phyloP scores from a whole-genome alignment of 2,888 invertebrate genomes.

The Caenorhabditis sulstoni region DNA sequence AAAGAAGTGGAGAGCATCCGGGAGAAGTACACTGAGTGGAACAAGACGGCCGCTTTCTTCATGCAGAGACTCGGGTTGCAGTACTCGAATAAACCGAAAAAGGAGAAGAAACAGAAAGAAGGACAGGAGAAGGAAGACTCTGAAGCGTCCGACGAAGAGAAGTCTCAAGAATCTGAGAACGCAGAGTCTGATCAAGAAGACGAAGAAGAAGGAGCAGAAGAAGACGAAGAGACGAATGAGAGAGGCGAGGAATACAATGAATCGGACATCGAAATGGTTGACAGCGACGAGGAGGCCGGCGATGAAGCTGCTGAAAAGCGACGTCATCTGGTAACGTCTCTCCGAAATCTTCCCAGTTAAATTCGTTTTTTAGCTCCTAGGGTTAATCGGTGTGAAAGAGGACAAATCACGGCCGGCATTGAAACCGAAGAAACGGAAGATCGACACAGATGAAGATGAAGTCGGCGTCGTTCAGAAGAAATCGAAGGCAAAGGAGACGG shows the following conservation, averaged over 20 bases:
- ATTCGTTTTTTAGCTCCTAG: conserved; percentile 45
- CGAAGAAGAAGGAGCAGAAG: not conserved
- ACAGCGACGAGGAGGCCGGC: conserved; percentile 53
- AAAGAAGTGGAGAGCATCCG: conserved; percentile 15
- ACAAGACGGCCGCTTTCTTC: conserved; percentile 55
- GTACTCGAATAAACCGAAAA: conserved; percentile 37
- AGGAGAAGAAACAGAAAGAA: conserved; percentile 15
- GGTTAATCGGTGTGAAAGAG: conserved; percentile 48
- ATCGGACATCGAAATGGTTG: conserved; percentile 48
- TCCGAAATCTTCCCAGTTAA: not conserved
- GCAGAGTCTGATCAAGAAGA: not conserved
- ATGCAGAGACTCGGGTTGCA: conserved; percentile 61
- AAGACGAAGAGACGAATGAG: conserved; percentile 7
- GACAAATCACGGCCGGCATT: conserved; percentile 42
- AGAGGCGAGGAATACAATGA: conserved; percentile 25
- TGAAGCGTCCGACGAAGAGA: not conserved
- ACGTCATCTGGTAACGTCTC: conserved; percentile 33
- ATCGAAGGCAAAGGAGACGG: conserved; percentile 16
- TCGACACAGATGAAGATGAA: conserved; percentile 35
- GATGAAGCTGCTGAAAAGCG: conserved; percentile 39
- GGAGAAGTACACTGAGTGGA: conserved; percentile 54
- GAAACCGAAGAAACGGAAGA: conserved; percentile 48
- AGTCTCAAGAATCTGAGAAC: not conserved
- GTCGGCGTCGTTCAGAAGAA: conserved; percentile 21
- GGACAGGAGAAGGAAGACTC: conserved; percentile 13